A percentile compares a stretch with the other conserved stretches of the same genome.
Evolutionary conservation across 2,113 vertebrate genomes (phyloP).

Genomic region (Morone chrysops): DNA sequence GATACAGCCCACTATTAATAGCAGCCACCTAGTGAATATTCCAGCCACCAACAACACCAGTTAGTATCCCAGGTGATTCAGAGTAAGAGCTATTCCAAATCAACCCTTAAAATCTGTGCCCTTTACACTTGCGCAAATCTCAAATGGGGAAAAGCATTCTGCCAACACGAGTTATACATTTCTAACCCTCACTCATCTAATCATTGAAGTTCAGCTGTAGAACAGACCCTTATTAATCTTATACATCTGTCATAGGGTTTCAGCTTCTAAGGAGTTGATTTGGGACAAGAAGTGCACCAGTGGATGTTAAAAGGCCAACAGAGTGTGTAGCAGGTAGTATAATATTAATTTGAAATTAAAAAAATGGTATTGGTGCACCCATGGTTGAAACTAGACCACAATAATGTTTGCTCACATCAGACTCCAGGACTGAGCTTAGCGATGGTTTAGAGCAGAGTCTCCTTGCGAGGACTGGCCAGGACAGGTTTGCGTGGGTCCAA

Average conservation of each 20-base stretch:
- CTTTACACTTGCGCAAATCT: neutral
- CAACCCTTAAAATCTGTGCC: slow-evolving; percentile 60
- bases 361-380: slow-evolving; percentile 23
- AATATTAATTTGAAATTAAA: slow-evolving; percentile 16
- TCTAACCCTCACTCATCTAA: neutral
- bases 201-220: neutral
- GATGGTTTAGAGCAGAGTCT: slow-evolving; percentile 79
- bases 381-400: slow-evolving; percentile 33
- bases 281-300: slow-evolving; percentile 54
- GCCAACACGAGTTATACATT: neutral
- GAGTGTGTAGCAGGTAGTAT: slow-evolving; percentile 1
- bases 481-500: slow-evolving; percentile 59
- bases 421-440: slow-evolving; percentile 42
- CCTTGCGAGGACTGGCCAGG: slow-evolving; percentile 71
- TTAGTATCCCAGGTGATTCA: slow-evolving; percentile 20
- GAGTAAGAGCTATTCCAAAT: slow-evolving; percentile 57
- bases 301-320: slow-evolving; percentile 30
- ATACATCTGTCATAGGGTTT: slow-evolving; percentile 16
- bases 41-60: slow-evolving; percentile 30
- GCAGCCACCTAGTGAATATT: slow-evolving; percentile 45
- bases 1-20: neutral
- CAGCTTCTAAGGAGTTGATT: slow-evolving; percentile 69
- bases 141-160: neutral
- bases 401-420: slow-evolving; percentile 77
- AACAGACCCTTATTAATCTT: slow-evolving; percentile 14